phyloP scores from a whole-genome alignment of 64 coral and sea anemone genomes.

The Trachythela sp. region DNA sequence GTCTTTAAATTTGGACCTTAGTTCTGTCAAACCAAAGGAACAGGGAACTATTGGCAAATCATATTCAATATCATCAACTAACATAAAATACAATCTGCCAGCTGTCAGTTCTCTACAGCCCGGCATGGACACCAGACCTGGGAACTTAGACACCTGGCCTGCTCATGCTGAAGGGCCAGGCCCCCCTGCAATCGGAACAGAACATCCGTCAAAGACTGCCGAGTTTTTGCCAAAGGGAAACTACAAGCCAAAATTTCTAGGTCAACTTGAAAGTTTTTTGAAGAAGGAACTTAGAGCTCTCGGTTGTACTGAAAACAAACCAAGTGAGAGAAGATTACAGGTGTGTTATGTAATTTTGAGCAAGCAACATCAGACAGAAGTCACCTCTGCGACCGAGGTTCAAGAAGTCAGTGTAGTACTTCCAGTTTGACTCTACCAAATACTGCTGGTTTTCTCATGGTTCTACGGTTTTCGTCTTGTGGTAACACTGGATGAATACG shows the following conservation, averaged over 20 bases:
- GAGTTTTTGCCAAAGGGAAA: conserved; percentile 98
- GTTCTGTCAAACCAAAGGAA: not conserved
- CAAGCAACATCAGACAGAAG: too few species aligned
- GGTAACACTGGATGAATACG: too few species aligned
- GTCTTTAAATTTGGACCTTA: too few species aligned
- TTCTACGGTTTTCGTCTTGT: too few species aligned
- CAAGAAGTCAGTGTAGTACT: too few species aligned
- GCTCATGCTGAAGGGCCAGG: conserved; percentile 88
- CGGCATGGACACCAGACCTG: conserved; percentile 75
- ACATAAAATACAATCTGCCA: not conserved
- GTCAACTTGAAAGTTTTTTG: conserved; percentile 85
- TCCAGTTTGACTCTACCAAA: too few species aligned
- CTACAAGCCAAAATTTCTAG: conserved; percentile 96
- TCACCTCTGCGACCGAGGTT: too few species aligned
- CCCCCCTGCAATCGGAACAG: conserved; percentile 69
- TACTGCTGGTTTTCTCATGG: too few species aligned
- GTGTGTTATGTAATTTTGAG: not conserved
- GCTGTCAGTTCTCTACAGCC: conserved; percentile 30
- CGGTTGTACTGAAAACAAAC: conserved; percentile 81
- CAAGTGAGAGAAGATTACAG: conserved; percentile 95
- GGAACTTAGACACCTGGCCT: conserved; percentile 89
- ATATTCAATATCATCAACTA: not conserved
- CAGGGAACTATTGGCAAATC: not conserved
- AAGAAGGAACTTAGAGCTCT: conserved; percentile 88
- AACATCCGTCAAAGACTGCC: conserved; percentile 55